Base-by-base conservation (phyloP, 2,113 vertebrate species). In the Raphicerus campestris region DNA sequence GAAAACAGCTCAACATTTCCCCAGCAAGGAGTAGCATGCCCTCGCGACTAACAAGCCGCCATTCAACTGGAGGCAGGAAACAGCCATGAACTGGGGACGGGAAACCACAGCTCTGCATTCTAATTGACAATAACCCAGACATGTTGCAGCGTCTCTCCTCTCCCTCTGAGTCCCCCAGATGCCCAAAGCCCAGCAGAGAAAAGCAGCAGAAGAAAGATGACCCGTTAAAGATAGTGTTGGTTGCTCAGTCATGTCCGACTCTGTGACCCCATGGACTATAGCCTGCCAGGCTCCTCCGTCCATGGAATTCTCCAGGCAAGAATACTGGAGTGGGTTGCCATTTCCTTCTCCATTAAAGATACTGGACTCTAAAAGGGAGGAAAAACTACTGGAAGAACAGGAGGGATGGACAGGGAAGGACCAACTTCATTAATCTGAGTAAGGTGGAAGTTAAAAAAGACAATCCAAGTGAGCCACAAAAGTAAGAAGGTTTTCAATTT, bases 401-500 rank as follows among this genome's bases (percentile, higher is more conserved):
- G 0, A 49, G 20, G 20, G 5, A 42, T 4, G 20, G 39, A 15
- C 1, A 20, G 2, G 7, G 10, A 19, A 45, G 22, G 8, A n/a
- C 15, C 32, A 49, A n/a, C 10, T 80, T 87, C 89, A 78, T 51
- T 45, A 39, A 61, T 14, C 89, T 81, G 28, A 26, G 49, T 32
- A 10, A 2, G 35, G 42, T 5, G 5, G n/a, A 39, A 58, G 11
- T 60, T 84, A 42, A 73, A 89, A 81, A 75, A 19, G n/a, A 89
- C 15, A 95, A 77, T 11, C 63, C 17, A 86, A 56, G 22, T 17
- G 58, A 94, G 56, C 19, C 49, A 90, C 51, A 61, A 78, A 93
- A 35, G 14, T 20, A 73, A 70, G 26, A 55, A 8, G 10, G 6
- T 15, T 94, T 91, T 86, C 45, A 14, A 75, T 83, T 47, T 91